These are phyloP conservation scores for Pasiphila rectangulata DNA, from an alignment of 2,888 invertebrate species.

Conservation along the genomic window DNA sequence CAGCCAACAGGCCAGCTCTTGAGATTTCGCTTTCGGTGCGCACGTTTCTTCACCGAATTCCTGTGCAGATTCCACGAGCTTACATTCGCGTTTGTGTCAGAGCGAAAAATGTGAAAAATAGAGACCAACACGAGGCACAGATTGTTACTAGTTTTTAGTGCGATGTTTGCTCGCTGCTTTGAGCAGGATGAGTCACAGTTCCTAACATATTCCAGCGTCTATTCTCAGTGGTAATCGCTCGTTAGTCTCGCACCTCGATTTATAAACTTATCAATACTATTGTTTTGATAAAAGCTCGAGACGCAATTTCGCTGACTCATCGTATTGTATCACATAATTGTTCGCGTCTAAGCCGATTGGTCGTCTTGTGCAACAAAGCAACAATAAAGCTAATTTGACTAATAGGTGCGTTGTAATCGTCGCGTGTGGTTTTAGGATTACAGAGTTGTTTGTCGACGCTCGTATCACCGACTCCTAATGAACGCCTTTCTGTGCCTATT, in stretches of 20 bases:
- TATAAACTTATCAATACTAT: constrained; percentile 81
- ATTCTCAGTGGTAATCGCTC: constrained; percentile 70
- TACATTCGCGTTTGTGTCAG: constrained; percentile 49
- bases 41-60: constrained; percentile 50
- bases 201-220: constrained; percentile 67
- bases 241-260: constrained; percentile 71
- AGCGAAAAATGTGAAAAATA: constrained; percentile 45
- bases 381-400: constrained; percentile 81
- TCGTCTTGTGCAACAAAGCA: constrained; percentile 67
- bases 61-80: constrained; percentile 49
- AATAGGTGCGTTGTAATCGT: constrained; percentile 80
- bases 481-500: constrained; percentile 67
- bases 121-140: constrained; percentile 56
- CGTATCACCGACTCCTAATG: constrained; percentile 58
- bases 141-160: constrained; percentile 47
- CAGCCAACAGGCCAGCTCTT: constrained; percentile 42
- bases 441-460: constrained; percentile 56
- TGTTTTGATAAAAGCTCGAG: constrained; percentile 77
- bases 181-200: constrained; percentile 56
- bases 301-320: constrained; percentile 77
- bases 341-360: constrained; percentile 74
- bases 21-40: constrained; percentile 67
- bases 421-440: constrained; percentile 79
- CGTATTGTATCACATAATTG: constrained; percentile 77
- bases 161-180: constrained; percentile 39